Conservation (phyloP, 2,888 invertebrate genomes). For the Eudemis profundana region DNA sequence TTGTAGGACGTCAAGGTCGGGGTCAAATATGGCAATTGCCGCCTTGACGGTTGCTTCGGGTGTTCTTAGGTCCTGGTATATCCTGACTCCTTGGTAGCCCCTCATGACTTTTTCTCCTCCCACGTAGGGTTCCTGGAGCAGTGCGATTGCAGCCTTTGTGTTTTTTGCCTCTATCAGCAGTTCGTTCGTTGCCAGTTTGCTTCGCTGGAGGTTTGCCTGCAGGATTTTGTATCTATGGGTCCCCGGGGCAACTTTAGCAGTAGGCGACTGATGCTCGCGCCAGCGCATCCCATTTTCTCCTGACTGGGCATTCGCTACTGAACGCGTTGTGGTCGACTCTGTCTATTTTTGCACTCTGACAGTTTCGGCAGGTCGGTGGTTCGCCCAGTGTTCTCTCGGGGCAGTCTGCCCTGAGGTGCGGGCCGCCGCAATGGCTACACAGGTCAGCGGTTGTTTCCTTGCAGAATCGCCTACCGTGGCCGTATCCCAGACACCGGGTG, state of each 20-base stretch:
- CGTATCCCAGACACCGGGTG: conserved; percentile 33
- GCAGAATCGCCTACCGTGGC: conserved; percentile 24
- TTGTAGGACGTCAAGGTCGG: not conserved
- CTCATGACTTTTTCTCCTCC: conserved; percentile 21
- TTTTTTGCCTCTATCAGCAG: not conserved
- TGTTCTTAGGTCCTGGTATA: conserved; percentile 1
- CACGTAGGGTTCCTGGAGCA: conserved; percentile 45
- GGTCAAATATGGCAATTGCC: conserved; percentile 10
- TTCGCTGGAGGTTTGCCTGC: too few species aligned
- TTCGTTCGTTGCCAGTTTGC: not conserved
- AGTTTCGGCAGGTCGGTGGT: conserved; percentile 40
- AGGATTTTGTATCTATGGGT: not conserved
- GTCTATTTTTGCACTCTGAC: conserved; percentile 29
- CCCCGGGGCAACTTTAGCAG: conserved; percentile 37
- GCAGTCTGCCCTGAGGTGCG: conserved; percentile 29
- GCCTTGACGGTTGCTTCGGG: conserved; percentile 11
- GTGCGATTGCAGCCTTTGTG: not conserved
- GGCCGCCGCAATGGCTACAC: conserved; percentile 33
- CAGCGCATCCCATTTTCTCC: too few species aligned
- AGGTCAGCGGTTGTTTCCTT: not conserved
- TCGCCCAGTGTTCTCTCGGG: not conserved
- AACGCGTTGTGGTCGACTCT: too few species aligned
- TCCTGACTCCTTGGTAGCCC: conserved; percentile 5
- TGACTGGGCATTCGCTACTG: too few species aligned
- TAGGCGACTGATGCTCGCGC: conserved; percentile 34